Base-by-base conservation (phyloP, 2,113 vertebrate species). In the Oryctolagus cuniculus region DNA sequence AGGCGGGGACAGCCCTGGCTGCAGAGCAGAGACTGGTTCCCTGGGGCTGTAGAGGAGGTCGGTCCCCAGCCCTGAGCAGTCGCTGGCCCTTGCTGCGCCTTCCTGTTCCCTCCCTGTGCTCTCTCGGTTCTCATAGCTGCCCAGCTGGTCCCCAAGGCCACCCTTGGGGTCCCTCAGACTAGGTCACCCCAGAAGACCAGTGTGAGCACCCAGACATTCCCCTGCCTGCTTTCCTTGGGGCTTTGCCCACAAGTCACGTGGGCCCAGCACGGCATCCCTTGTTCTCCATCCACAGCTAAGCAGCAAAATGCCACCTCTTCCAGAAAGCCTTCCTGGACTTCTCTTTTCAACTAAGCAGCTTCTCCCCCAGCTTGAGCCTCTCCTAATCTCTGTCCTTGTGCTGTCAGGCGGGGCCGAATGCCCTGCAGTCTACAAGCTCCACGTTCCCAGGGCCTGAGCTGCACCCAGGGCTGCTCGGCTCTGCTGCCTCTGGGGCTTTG, bases 281-380 rank as follows among this genome's bases (percentile, higher is more conserved):
- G 7, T 27, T 38, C 27, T 55, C 34, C 10, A 24, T 19, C 24
- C n/a, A 29, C 19, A 21, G 38, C 84, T 1, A 2, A 7, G 34
- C 72, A 6, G 61, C 84, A 29, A 27, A 6, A 74, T 55, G n/a
- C 51, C 3, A 1, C 31, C 12, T 15, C 58, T 74, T 89, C 94
- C 51, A 19, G 5, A 24, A 79, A 85, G 78, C 87, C 89, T 58
- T 49, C 69, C 89, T 78, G n/a, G 69, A 64, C 74, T 91, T 82
- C 74, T 89, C 55, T 67, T 34, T 34, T 44, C 34, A 51, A n/a
- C 77, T 34, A 78, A 78, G 31, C 34, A 70, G 66, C 16, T 51
- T 27, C 21, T 6, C 27, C 10, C 11, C 0, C 22, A 70, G 29
- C 51, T 31, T 17, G n/a, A 77, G 15, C 5, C 34, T 36, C 74